Conservation (phyloP, 1,140 invertebrate species). For the Drosophila aff. region DNA sequence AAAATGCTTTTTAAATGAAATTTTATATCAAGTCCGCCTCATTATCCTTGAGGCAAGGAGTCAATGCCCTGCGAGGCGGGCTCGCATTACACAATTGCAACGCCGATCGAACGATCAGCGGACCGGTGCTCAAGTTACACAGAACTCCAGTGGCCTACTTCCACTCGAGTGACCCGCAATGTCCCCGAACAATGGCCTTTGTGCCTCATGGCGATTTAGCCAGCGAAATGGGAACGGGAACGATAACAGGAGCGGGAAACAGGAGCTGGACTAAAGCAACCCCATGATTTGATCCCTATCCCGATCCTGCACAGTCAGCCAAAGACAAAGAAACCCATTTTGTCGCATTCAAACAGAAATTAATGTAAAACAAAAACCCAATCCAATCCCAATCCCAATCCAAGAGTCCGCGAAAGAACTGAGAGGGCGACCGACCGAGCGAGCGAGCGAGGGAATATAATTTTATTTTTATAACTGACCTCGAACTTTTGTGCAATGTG, state of each 20-base stretch:
- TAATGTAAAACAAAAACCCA: constrained; percentile 73
- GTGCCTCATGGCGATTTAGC: constrained; percentile 35
- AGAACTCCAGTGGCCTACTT: constrained; percentile 80
- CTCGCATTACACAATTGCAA: constrained; percentile 80
- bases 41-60: constrained; percentile 73
- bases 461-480: constrained; percentile 84
- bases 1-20: background rate
- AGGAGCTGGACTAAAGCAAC: constrained; percentile 40
- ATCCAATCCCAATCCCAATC: constrained; percentile 18
- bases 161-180: constrained; percentile 71
- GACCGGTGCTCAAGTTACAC: constrained; percentile 62
- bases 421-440: background rate
- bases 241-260: constrained; percentile 14
- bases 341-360: constrained; percentile 75
- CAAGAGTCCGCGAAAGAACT: constrained; percentile 17
- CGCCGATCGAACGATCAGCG: constrained; percentile 21
- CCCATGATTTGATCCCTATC: constrained; percentile 38
- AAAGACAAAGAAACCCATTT: constrained; percentile 80
- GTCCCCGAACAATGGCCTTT: constrained; percentile 68
- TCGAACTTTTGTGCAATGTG: constrained; percentile 84
- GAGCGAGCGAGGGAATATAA: constrained; percentile 40
- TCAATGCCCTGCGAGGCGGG: constrained; percentile 62
- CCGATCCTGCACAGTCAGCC: constrained; percentile 55
- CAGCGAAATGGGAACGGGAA: background rate
- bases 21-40: constrained; percentile 19